These are phyloP conservation scores for Brienomyrus longianalis DNA, from an alignment of 2,113 vertebrate species.

Conservation along the genomic window DNA sequence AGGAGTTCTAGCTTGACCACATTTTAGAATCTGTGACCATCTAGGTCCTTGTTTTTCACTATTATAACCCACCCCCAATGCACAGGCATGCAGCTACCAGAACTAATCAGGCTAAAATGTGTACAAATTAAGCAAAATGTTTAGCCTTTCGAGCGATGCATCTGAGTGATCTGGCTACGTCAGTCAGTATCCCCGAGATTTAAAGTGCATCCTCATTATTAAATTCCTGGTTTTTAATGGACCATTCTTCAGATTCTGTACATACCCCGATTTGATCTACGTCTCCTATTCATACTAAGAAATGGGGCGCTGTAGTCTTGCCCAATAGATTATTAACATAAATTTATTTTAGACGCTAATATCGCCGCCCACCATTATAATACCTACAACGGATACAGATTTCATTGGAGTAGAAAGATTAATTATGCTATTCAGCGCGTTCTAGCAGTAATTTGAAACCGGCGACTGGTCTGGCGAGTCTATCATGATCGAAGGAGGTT, in stretches of 20 bases:
- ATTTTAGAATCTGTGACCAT: not conserved
- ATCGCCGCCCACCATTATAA: not conserved
- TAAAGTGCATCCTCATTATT: not conserved
- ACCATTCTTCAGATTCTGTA: not conserved
- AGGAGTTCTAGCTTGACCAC: not conserved
- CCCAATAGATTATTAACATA: not conserved
- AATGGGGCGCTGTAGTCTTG: not conserved
- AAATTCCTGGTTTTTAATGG: constrained; percentile 4
- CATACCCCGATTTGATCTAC: not conserved
- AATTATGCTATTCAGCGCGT: not conserved
- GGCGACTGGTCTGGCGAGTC: not conserved
- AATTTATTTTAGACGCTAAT: not conserved
- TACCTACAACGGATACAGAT: not conserved
- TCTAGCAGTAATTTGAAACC: not conserved
- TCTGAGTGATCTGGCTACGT: not conserved
- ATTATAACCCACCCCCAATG: not conserved
- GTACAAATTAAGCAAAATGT: not conserved
- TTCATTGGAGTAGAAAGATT: not conserved
- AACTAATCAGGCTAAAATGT: not conserved
- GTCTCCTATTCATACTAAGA: not conserved
- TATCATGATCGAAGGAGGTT: not conserved
- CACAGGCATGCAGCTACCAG: not conserved
- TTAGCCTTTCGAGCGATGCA: not conserved
- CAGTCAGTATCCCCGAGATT: not conserved
- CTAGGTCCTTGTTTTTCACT: not conserved